Evolutionary conservation across 2,888 invertebrate genomes (phyloP).

Genomic region (Mythimna albipuncta): DNA sequence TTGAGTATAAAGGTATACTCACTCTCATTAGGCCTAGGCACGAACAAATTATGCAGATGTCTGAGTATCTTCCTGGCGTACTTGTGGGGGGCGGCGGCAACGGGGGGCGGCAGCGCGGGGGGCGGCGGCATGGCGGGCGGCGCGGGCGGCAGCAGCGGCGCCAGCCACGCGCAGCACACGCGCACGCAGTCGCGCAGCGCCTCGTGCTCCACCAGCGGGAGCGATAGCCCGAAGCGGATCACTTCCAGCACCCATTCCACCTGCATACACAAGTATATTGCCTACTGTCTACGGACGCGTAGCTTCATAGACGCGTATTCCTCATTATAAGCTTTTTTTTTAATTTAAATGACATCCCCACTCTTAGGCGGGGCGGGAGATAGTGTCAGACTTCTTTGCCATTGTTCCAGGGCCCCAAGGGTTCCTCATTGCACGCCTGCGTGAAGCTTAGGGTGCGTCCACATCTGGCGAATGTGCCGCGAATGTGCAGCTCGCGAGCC

Average conservation of each 20-base stretch:
- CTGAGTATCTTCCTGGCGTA: slow-evolving; percentile 97
- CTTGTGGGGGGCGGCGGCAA: slow-evolving; percentile 96
- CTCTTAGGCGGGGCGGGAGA: too few species aligned
- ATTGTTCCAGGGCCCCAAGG: too few species aligned
- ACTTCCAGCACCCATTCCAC: slow-evolving; percentile 97
- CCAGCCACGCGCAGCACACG: slow-evolving; percentile 99
- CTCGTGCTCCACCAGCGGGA: slow-evolving; percentile 97
- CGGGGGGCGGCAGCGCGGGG: slow-evolving; percentile 96
- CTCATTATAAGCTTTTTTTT: too few species aligned
- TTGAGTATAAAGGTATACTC: slow-evolving; percentile 72
- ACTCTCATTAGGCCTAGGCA: slow-evolving; percentile 98
- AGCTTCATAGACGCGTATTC: too few species aligned
- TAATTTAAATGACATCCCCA: too few species aligned
- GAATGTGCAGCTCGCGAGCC: too few species aligned
- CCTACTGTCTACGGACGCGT: too few species aligned
- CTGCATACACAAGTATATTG: slow-evolving; percentile 80
- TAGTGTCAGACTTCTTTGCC: too few species aligned
- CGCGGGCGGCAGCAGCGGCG: slow-evolving; percentile 96
- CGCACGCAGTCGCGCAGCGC: slow-evolving; percentile 98
- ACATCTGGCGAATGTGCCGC: too few species aligned
- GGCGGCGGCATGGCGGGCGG: slow-evolving; percentile 96
- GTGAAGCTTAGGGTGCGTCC: too few species aligned
- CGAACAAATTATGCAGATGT: slow-evolving; percentile 98
- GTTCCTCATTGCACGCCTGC: too few species aligned
- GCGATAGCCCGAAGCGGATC: slow-evolving; percentile 97